Evolutionary conservation across 2,113 vertebrate species (phyloP), one percentile per base, ranked within the genome.

Genomic region (Pteropus alecto): DNA sequence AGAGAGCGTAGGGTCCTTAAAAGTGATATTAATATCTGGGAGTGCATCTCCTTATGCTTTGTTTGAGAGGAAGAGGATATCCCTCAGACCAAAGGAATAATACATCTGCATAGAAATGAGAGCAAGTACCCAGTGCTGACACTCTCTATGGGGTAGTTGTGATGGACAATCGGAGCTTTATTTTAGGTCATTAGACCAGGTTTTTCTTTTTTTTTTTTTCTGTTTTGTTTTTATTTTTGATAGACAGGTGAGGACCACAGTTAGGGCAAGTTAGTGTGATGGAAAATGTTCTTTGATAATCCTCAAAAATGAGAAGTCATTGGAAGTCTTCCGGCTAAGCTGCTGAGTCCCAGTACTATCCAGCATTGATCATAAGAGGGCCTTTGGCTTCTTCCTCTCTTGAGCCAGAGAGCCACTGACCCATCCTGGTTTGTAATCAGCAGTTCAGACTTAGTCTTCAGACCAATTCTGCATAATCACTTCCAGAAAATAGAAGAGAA

Each of bases 171-270:
- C 67, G 73, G 78, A 87, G 33, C 46, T 96, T 70, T 48, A 3
- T 85, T 71, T 71, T 84, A 86, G 22, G 19, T 70, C 18, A 35
- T 90, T 76, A 93, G 30, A 46, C 21, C 22, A 93, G 4, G 61
- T 48, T 71, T 82, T 92, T 94, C 96, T 28, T 19, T 70, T 86
- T 85, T 90, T 41, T 77, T 35, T n/a, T 58, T 79, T 74, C 41
- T 51, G 7, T 61, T 33, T 83, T 41, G 51, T 33, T 70, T 82
- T 92, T 76, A 48, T 67, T 96, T 95, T 96, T 96, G 58, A 58
- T 22, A 90, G 79, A 70, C 22, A 51, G 12, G 28, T 60, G 48
- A 86, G 30, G 63, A 84, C 51, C 81, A 74, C 19, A 67, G 48
- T 86, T 90, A 73, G 74, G 67, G 33, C 30, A 93, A 46, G 58